Conservation (phyloP, 1,140 invertebrate species). For the Pemphigus obesinymphae region DNA sequence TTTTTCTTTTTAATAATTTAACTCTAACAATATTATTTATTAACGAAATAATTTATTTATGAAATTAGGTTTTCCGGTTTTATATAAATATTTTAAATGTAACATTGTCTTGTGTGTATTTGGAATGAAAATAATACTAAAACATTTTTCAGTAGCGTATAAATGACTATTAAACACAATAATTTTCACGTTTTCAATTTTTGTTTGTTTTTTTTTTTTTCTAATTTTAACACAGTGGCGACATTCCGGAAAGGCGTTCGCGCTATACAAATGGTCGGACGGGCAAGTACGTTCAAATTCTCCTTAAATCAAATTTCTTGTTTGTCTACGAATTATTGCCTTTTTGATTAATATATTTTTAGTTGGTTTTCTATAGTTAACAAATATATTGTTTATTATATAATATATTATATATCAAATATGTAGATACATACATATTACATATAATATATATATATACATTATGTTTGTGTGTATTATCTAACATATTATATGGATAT, state of each 20-base stretch:
- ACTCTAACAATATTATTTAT: background rate
- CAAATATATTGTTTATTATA: slow-evolving; percentile 14
- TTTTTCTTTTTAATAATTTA: background rate
- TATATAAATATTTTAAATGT: background rate
- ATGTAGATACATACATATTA: background rate
- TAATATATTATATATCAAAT: background rate
- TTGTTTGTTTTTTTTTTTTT: slow-evolving; percentile 46
- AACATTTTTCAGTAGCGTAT: slow-evolving; percentile 10
- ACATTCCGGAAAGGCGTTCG: slow-evolving; percentile 99
- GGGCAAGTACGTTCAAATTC: slow-evolving; percentile 80
- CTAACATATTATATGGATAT: background rate
- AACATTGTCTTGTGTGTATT: background rate
- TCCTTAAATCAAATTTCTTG: slow-evolving; percentile 38
- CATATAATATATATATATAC: background rate
- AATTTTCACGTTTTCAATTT: slow-evolving; percentile 42
- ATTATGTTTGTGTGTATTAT: background rate
- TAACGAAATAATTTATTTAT: background rate
- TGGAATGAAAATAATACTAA: background rate
- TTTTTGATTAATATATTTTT: slow-evolving; percentile 39
- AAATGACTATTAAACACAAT: slow-evolving; percentile 13
- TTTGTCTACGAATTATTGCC: slow-evolving; percentile 40
- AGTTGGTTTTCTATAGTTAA: slow-evolving; percentile 39
- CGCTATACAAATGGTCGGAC: slow-evolving; percentile 94
- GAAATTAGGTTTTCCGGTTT: background rate
- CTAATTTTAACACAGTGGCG: slow-evolving; percentile 68